Percentiles rank a stretch among this genome's conserved stretches.
Evolutionary conservation across 2,113 vertebrate genomes (phyloP).

Genomic region (Pseudorhombus dupliciocellatus): DNA sequence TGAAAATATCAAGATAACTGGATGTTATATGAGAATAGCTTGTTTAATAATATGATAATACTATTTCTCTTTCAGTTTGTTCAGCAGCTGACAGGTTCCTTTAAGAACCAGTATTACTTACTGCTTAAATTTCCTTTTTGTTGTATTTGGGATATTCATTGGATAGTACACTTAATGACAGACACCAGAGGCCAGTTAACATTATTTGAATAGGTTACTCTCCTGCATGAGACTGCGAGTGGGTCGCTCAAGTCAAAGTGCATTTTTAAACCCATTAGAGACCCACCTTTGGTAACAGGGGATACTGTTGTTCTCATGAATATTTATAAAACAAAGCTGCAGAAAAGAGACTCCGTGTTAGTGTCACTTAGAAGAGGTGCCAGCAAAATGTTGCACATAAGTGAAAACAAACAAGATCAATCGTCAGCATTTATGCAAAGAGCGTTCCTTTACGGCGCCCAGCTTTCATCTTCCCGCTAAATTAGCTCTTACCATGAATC

Average conservation of each 20-base stretch:
- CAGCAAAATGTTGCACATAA: conserved; percentile 19
- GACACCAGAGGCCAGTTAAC: neutral
- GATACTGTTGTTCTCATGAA: neutral
- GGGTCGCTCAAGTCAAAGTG: neutral
- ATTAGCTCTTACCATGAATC: conserved; percentile 23
- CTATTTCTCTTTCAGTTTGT: too few species aligned
- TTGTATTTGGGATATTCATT: neutral
- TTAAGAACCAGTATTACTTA: neutral
- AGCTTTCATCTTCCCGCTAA: conserved; percentile 38
- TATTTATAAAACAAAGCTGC: conserved; percentile 5
- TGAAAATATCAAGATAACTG: too few species aligned
- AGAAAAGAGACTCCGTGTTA: neutral
- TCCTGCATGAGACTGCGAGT: neutral
- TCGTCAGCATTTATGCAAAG: conserved; percentile 35
- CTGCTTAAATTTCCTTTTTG: neutral
- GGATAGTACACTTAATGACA: neutral
- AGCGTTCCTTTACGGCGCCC: conserved; percentile 4
- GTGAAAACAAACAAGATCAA: conserved; percentile 35
- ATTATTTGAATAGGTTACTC: neutral
- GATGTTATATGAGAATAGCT: too few species aligned
- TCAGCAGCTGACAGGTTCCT: neutral
- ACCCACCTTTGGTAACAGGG: neutral
- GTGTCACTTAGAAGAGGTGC: neutral
- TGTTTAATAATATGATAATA: too few species aligned
- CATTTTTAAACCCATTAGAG: neutral